Percentiles rank a stretch among this genome's conserved stretches.
Conservation (phyloP, 2,888 invertebrate species). For the Calameuta filiformis region DNA sequence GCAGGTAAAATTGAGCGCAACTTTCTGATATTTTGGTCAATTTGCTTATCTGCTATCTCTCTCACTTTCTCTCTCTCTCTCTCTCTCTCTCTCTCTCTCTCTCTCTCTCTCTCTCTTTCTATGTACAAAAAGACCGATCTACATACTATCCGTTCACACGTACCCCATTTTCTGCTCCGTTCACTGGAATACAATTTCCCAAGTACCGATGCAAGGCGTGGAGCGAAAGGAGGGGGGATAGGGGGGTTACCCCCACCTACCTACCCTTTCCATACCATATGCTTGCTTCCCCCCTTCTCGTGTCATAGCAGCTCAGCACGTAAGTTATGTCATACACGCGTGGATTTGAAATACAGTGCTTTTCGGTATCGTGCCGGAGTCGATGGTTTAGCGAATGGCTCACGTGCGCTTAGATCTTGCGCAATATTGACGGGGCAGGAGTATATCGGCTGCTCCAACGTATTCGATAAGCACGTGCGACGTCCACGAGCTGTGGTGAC, state of each 20-base stretch:
- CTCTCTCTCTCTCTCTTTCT: background rate
- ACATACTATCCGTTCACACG: background rate
- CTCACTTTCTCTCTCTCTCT: background rate
- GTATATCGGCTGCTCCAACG: background rate
- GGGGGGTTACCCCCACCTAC: too few species aligned
- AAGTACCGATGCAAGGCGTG: background rate
- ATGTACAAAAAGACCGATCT: background rate
- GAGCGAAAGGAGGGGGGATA: too few species aligned
- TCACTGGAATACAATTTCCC: constrained; percentile 7
- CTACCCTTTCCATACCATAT: background rate
- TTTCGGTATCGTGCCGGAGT: background rate
- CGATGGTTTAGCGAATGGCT: background rate
- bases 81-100: constrained; percentile 8
- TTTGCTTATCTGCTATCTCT: background rate
- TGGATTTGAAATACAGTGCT: background rate
- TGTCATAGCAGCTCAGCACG: background rate
- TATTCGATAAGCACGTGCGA: background rate
- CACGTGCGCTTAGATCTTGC: background rate
- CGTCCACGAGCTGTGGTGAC: background rate
- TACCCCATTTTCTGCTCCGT: background rate
- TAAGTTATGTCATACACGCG: background rate
- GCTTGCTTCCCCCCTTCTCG: background rate
- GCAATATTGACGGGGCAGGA: constrained; percentile 22
- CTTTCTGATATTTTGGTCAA: constrained; percentile 7
- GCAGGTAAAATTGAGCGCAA: background rate